phyloP scores from a whole-genome alignment of 2,797 vertebrate genomes.

The Podarcis siculus region DNA sequence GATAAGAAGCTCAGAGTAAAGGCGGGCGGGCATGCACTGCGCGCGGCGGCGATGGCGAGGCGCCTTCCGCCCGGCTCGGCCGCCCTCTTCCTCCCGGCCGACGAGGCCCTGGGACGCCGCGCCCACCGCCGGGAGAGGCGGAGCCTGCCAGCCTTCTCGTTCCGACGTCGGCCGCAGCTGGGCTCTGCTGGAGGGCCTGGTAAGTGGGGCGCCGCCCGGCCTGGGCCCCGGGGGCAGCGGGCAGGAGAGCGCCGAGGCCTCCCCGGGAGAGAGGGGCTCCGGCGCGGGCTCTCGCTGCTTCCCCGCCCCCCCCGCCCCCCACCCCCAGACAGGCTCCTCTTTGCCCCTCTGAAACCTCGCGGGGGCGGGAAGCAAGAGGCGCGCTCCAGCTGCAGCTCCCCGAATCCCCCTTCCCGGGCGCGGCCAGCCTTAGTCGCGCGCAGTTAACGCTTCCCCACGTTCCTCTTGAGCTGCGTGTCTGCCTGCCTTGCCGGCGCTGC shows the following conservation, averaged over 20 bases:
- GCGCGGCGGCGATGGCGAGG: neutral
- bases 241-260: neutral
- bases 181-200: neutral
- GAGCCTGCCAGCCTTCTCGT: neutral
- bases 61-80: neutral
- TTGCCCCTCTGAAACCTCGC: too few species aligned
- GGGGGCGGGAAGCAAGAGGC: too few species aligned
- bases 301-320: rapidly evolving
- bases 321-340: too few species aligned
- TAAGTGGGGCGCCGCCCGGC: neutral
- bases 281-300: too few species aligned
- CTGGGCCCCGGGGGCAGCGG: too few species aligned
- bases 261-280: neutral
- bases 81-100: neutral
- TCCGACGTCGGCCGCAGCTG: neutral
- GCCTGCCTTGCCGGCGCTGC: neutral
- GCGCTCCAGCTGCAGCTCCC: neutral
- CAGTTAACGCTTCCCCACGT: neutral
- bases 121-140: neutral
- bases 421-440: neutral
- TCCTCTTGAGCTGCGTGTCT: too few species aligned
- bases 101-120: neutral
- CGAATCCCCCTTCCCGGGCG: neutral
- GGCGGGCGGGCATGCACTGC: too few species aligned
- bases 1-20: too few species aligned